Percentiles rank a stretch among this genome's conserved stretches.
These are phyloP conservation scores for Apotomis turbidana DNA, from an alignment of 2,888 invertebrate genomes.

Conservation along the genomic window DNA sequence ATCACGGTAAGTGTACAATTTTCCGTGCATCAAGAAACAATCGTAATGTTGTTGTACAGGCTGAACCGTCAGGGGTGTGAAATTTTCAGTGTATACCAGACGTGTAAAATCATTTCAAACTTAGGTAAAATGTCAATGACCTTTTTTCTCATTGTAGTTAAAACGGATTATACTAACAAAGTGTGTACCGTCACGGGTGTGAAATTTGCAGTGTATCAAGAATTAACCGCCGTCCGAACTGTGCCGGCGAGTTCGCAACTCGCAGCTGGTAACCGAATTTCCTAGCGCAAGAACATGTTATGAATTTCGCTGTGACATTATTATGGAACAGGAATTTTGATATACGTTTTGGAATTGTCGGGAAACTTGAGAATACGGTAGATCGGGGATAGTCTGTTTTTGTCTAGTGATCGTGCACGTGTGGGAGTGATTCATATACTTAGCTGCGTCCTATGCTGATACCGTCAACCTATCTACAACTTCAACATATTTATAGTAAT, in stretches of 20 bases:
- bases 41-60: too few species aligned
- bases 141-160: background rate
- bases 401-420: too few species aligned
- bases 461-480: too few species aligned
- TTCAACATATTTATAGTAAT: too few species aligned
- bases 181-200: background rate
- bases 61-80: too few species aligned
- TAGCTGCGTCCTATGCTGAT: too few species aligned
- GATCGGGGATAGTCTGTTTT: background rate
- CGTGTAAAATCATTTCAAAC: too few species aligned
- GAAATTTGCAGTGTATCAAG: constrained; percentile 18
- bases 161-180: background rate
- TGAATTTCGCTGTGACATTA: constrained; percentile 30
- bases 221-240: constrained; percentile 14
- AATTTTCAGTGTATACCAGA: too few species aligned
- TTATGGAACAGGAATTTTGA: constrained; percentile 20
- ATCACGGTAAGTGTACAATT: too few species aligned
- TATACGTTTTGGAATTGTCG: background rate
- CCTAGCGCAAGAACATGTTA: constrained; percentile 16
- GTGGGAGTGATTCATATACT: too few species aligned
- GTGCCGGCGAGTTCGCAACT: constrained; percentile 6
- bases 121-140: background rate
- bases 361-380: background rate
- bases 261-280: background rate
- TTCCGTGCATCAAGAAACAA: too few species aligned